Evolutionary conservation across 2,797 vertebrate species (phyloP).

Genomic region (Paramormyrops hopkinsi): DNA sequence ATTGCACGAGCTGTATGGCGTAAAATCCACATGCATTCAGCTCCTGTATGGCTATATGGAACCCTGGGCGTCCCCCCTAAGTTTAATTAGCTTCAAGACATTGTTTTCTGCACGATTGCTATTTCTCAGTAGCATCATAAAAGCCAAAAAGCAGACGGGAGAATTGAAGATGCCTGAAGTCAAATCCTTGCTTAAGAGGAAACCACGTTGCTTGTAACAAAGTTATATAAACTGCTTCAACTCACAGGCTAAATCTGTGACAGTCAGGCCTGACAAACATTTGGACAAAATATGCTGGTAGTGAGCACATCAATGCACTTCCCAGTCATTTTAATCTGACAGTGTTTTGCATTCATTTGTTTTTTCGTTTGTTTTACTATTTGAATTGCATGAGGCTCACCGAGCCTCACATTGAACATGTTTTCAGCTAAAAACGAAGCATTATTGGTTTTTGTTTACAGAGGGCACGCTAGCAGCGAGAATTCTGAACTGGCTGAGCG

Average conservation of each 20-base stretch:
- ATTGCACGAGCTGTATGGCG: neutral
- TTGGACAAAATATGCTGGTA: neutral
- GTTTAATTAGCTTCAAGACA: conserved; percentile 8
- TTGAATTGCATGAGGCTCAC: neutral
- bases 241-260: neutral
- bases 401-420: neutral
- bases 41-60: neutral
- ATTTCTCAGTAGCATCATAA: neutral
- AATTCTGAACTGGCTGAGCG: conserved; percentile 6
- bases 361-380: neutral
- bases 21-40: conserved; percentile 5
- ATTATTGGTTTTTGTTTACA: neutral
- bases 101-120: conserved; percentile 1
- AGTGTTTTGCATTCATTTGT: neutral
- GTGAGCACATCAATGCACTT: neutral
- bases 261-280: neutral
- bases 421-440: neutral
- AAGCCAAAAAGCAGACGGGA: neutral
- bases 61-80: neutral
- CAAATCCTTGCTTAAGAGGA: neutral
- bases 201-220: neutral
- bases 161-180: neutral
- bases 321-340: neutral
- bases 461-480: neutral
- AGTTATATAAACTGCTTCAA: neutral